Percentiles rank a stretch among this genome's conserved stretches.
phyloP scores from a whole-genome alignment of 2,797 vertebrate genomes.

The Moxostoma hubbsi region DNA sequence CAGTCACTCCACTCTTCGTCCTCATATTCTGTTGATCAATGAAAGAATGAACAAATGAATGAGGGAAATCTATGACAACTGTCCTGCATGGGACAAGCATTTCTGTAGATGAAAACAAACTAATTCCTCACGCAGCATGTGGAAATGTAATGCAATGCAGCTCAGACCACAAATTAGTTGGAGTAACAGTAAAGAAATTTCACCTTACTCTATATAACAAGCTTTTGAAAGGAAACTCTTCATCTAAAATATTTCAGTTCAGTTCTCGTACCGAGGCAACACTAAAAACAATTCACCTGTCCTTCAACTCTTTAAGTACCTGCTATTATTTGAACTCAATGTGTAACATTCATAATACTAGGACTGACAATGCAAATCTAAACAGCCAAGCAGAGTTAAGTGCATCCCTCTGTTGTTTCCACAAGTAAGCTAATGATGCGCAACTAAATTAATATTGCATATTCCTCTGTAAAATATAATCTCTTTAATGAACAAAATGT shows the following conservation, averaged over 20 bases:
- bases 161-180: constrained; percentile 42
- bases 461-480: constrained; percentile 62
- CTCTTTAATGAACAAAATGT: constrained; percentile 61
- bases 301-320: constrained; percentile 20
- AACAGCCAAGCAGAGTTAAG: constrained; percentile 26
- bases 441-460: constrained; percentile 59
- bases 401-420: constrained; percentile 50
- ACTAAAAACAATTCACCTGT: neutral
- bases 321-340: constrained; percentile 32
- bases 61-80: constrained; percentile 44
- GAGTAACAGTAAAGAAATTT: constrained; percentile 3
- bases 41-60: constrained; percentile 25
- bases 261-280: neutral
- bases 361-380: constrained; percentile 26
- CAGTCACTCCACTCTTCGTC: constrained; percentile 82
- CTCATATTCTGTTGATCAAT: constrained; percentile 72
- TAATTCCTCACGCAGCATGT: constrained; percentile 71
- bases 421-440: constrained; percentile 57
- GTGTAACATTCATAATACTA: constrained; percentile 13
- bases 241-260: constrained; percentile 19
- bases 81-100: neutral
- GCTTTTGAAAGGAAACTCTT: constrained; percentile 7
- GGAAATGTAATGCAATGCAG: constrained; percentile 63
- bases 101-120: constrained; percentile 56
- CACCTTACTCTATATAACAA: constrained; percentile 11